Evolutionary conservation across 1,140 invertebrate genomes (phyloP), one percentile per base, ranked within the genome.

Genomic region (Asbolus verrucosus): DNA sequence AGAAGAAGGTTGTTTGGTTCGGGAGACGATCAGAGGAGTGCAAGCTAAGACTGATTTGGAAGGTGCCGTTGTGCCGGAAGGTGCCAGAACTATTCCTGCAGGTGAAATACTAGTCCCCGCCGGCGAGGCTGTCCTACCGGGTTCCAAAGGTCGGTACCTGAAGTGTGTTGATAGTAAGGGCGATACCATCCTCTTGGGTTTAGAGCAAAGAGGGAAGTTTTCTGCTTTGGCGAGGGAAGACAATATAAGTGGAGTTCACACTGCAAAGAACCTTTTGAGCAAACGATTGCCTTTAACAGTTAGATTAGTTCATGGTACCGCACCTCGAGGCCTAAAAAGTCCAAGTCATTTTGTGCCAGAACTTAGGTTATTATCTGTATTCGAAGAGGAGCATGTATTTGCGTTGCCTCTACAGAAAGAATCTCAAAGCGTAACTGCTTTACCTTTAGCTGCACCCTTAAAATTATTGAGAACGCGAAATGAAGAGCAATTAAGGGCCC

Each of bases 241-340:
- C 75, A 96, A 95, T 82, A 96, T 97, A 70, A 93, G 93, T 78
- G 95, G 95, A 3, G 94, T 96, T 8, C 94, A 96, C 81, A 92
- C 92, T 43, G 91, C 91, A 4, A 89, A 91, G 75, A 95, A 94
- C 77, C 85, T 98, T 54, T 82, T 97, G 27, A 90, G 89, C 70
- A 96, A 96, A 79, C 84, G 95, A 66, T 86, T 97, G 81, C 96
- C 96, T 1, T 84, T 97, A 46, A 96, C 95, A 60, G 95, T 97
- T 8, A 86, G 95, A 78, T 84, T 97, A 71, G 94, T 97, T 0
- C 93, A 95, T 76, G 95, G 95, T 13, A 92, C 89, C 71, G 89
- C 90, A 24, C 94, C 90, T 8, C 85, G 90, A 76, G 92, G 92
- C 1, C 84, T 91, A 15, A 94, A 94, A 79, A 91, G 89, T 75